Conservation (phyloP, 2,113 vertebrate species). For the Pandion haliaetus region DNA sequence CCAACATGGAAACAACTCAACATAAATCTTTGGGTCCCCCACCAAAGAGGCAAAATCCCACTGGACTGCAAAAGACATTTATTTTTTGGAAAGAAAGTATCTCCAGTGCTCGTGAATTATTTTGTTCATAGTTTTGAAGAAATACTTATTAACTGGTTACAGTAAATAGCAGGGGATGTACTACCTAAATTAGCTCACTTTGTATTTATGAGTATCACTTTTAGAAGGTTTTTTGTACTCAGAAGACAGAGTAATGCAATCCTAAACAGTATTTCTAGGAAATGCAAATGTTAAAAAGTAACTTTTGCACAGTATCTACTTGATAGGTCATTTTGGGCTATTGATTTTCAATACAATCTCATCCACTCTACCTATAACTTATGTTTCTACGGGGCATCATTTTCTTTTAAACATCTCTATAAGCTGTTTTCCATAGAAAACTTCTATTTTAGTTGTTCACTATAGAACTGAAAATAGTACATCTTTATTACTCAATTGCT, state of each 20-base stretch:
- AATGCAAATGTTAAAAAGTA: neutral
- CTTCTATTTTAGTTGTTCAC: neutral
- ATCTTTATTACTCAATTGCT: neutral
- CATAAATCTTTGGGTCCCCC: neutral
- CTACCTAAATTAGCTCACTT: neutral
- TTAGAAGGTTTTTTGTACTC: neutral
- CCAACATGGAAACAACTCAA: neutral
- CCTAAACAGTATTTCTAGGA: neutral
- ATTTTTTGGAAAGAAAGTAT: neutral
- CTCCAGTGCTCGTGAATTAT: neutral
- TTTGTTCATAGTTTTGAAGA: neutral
- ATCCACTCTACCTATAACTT: neutral
- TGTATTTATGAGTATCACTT: neutral
- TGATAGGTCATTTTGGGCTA: neutral
- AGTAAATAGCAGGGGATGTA: neutral
- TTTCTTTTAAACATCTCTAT: neutral
- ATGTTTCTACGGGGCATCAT: neutral
- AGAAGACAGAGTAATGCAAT: neutral
- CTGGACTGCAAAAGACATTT: neutral
- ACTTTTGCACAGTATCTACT: neutral
- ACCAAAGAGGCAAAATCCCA: neutral
- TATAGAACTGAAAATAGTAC: neutral
- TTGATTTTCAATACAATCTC: neutral
- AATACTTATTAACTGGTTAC: neutral
- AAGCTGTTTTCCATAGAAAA: neutral